A percentile compares a stretch with the other conserved stretches of the same genome.
Conservation (phyloP, 1,140 invertebrate species). For the Calliopsis andreniformis region DNA sequence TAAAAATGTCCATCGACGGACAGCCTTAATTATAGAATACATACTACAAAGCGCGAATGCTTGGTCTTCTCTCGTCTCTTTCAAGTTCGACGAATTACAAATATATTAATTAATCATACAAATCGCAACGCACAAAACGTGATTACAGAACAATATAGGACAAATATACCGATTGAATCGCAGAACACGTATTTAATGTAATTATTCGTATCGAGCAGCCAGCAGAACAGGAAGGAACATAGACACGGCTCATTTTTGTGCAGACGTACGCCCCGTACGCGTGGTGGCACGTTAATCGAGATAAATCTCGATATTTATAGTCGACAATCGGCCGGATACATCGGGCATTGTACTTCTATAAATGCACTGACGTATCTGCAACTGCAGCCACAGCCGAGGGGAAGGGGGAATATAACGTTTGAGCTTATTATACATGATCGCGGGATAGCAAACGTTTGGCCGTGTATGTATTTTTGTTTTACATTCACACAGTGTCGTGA, state of each 20-base stretch:
- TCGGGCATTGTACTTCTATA: constrained; percentile 57
- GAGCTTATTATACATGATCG: constrained; percentile 62
- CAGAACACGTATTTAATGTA: background rate
- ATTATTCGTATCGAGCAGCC: background rate
- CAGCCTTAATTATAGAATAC: too few species aligned
- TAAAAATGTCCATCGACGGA: too few species aligned
- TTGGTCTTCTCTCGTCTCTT: background rate
- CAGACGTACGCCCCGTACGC: constrained; percentile 13
- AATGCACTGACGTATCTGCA: constrained; percentile 59
- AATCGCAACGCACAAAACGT: background rate
- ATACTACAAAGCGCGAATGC: too few species aligned
- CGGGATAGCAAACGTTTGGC: constrained; percentile 21
- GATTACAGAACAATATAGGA: background rate
- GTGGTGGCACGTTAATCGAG: constrained; percentile 63
- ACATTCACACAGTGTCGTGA: constrained; percentile 36
- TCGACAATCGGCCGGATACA: constrained; percentile 60
- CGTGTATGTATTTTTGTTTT: constrained; percentile 53
- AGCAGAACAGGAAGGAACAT: constrained; percentile 9
- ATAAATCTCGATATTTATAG: constrained; percentile 72
- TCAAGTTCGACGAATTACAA: background rate
- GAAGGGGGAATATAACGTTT: constrained; percentile 47
- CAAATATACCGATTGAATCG: background rate
- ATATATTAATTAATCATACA: constrained; percentile 13
- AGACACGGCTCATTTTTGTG: constrained; percentile 36
- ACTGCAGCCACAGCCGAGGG: constrained; percentile 43